These are phyloP conservation scores for Branchinecta lindahli DNA, from an alignment of 1,140 invertebrate species.

Conservation along the genomic window DNA sequence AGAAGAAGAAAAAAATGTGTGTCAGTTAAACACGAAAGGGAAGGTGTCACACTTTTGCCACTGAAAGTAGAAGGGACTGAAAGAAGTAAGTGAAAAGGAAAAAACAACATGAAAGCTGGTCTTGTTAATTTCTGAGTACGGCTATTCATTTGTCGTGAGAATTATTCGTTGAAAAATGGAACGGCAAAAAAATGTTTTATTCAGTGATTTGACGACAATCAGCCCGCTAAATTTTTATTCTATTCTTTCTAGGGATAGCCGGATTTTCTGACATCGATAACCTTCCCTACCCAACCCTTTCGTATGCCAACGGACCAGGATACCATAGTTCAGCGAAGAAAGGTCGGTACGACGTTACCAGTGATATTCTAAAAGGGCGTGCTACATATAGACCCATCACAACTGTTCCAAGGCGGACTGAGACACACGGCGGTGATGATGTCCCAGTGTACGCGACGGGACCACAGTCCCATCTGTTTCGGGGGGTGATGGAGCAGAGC, in stretches of 20 bases:
- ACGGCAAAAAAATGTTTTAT: too few relatives aligned
- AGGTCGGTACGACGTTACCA: constrained; percentile 29
- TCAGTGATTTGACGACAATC: too few relatives aligned
- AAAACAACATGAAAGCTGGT: too few relatives aligned
- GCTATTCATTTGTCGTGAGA: too few relatives aligned
- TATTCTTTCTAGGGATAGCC: constrained; percentile 39
- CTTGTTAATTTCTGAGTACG: too few relatives aligned
- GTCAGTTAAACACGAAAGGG: too few relatives aligned
- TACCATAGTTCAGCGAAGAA: constrained; percentile 33
- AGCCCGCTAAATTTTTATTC: too few relatives aligned
- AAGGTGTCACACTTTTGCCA: too few relatives aligned
- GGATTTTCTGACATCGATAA: constrained; percentile 50
- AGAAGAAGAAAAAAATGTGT: too few relatives aligned
- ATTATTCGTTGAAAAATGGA: too few relatives aligned
- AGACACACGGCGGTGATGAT: constrained; percentile 53
- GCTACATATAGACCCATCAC: constrained; percentile 29
- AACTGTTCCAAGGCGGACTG: constrained; percentile 36
- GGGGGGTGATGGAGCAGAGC: constrained; percentile 45
- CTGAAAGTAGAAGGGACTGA: too few relatives aligned
- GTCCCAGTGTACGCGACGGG: constrained; percentile 45
- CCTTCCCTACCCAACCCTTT: constrained; percentile 58
- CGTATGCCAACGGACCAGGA: constrained; percentile 64
- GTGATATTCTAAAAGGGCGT: constrained; percentile 26
- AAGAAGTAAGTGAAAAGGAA: too few relatives aligned
- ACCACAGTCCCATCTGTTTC: constrained; percentile 46